Evolutionary conservation across 2,797 vertebrate species (phyloP).

Genomic region (Capromys pilorides): DNA sequence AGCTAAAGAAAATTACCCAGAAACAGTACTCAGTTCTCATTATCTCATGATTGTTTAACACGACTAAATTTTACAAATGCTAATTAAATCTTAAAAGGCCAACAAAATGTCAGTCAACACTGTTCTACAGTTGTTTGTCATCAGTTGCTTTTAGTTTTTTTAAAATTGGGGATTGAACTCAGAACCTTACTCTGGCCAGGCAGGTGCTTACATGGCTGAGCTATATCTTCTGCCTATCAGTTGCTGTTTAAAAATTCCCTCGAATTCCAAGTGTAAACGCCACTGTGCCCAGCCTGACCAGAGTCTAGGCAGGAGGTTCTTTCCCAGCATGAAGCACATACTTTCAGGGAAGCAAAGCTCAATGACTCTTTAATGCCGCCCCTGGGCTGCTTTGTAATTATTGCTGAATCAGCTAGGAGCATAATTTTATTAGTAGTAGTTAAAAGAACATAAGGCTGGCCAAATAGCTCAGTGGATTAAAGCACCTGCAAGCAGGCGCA

Average conservation of each 20-base stretch:
- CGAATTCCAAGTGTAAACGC: not conserved
- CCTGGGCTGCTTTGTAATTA: not conserved
- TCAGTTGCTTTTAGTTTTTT: not conserved
- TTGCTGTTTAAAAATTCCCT: not conserved
- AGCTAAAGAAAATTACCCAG: not conserved
- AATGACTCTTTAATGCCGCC: rapidly evolving
- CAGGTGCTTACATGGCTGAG: no score
- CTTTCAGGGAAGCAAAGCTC: not conserved
- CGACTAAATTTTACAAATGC: conserved; percentile 52
- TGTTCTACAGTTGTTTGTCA: not conserved
- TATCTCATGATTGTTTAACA: conserved; percentile 51
- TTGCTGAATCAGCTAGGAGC: not conserved
- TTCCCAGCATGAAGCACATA: not conserved
- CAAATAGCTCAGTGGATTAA: no score
- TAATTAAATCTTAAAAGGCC: conserved; percentile 66
- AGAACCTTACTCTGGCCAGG: no score
- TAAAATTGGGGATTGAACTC: no score
- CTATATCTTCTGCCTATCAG: no score
- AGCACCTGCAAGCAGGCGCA: no score
- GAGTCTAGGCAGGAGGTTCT: not conserved
- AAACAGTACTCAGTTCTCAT: conserved; percentile 10
- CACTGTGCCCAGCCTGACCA: rapidly evolving
- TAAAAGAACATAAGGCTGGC: not conserved
- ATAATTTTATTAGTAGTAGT: not conserved
- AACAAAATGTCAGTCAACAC: conserved; percentile 57